Conservation (phyloP, 1,140 invertebrate species). For the Brachionus rubens region DNA sequence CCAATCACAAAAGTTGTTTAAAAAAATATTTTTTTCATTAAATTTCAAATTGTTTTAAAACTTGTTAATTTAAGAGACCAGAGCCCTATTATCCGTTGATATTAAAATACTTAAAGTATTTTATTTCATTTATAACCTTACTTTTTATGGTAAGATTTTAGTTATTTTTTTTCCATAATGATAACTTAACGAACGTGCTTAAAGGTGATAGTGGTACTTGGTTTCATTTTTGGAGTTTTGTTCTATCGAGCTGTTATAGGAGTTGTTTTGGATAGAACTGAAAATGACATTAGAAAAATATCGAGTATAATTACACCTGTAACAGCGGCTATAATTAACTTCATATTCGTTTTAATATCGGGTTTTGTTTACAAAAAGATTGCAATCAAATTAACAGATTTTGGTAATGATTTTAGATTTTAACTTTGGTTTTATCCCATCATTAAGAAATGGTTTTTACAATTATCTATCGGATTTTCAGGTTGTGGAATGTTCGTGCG, state of each 20-base stretch:
- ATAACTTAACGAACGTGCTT: too few relatives aligned
- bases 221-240: constrained; percentile 82
- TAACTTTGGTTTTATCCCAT: too few relatives aligned
- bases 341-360: background rate
- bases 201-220: constrained; percentile 75
- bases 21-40: background rate
- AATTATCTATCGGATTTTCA: too few relatives aligned
- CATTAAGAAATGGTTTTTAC: too few relatives aligned
- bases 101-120: constrained; percentile 50
- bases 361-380: background rate
- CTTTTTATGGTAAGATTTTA: background rate
- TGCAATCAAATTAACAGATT: constrained; percentile 15
- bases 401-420: too few relatives aligned
- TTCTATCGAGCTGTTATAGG: constrained; percentile 82
- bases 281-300: constrained; percentile 69
- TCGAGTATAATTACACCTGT: constrained; percentile 70
- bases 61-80: background rate
- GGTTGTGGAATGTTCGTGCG: too few relatives aligned
- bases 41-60: background rate
- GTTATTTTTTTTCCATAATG: background rate
- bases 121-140: constrained; percentile 51
- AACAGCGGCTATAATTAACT: constrained; percentile 64
- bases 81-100: constrained; percentile 53
- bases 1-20: constrained; percentile 30
- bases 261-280: constrained; percentile 50